These are phyloP conservation scores for Pitangus sulphuratus DNA, from an alignment of 2,797 vertebrate genomes.

Conservation along the genomic window DNA sequence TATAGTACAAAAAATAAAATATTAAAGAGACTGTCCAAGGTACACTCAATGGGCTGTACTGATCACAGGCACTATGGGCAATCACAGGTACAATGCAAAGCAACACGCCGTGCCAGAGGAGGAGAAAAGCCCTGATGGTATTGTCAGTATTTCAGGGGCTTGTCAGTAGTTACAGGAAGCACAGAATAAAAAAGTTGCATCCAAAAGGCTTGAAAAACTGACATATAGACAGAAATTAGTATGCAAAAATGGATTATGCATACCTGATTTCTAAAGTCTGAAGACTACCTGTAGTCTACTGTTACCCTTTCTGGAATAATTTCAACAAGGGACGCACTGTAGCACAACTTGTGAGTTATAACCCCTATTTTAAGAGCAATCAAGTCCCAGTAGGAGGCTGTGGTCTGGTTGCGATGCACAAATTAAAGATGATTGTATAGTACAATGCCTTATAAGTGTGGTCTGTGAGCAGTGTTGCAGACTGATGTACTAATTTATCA, in stretches of 20 bases:
- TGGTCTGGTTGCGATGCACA: neutral
- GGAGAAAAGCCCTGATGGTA: neutral
- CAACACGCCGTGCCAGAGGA: neutral
- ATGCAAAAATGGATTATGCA: neutral
- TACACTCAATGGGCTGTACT: rapidly evolving
- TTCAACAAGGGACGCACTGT: neutral
- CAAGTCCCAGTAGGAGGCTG: neutral
- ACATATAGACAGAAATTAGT: neutral
- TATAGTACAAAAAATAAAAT: neutral
- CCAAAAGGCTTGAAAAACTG: neutral
- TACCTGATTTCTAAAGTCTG: neutral
- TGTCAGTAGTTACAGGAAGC: neutral
- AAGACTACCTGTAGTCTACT: neutral
- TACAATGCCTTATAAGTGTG: neutral
- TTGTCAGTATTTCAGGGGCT: neutral
- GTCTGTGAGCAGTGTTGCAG: neutral
- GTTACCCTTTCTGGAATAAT: neutral
- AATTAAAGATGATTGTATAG: neutral
- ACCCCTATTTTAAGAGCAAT: neutral
- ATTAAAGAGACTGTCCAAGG: neutral
- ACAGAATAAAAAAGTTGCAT: neutral
- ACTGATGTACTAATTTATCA: neutral
- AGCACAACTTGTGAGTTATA: neutral
- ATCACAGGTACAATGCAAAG: neutral
- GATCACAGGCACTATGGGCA: neutral